Evolutionary conservation across 2,888 invertebrate species (phyloP).

Genomic region (Peribatodes rhomboidaria): DNA sequence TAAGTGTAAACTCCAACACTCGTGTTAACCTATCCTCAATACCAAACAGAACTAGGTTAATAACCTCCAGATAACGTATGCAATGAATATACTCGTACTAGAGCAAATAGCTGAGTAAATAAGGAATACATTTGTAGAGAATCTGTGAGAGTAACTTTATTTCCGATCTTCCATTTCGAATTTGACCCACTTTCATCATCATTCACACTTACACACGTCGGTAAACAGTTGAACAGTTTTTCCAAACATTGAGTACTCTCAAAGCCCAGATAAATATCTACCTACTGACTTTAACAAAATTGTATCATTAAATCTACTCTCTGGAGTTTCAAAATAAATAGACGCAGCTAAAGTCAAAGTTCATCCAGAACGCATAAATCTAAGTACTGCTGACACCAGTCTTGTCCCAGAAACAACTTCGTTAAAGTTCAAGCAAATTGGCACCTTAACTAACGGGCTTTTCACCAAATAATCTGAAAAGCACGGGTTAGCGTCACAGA

Average conservation of each 20-base stretch:
- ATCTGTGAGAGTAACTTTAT: conserved; percentile 38
- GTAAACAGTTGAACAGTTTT: not conserved
- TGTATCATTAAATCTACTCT: conserved; percentile 6
- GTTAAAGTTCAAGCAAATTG: conserved; percentile 50
- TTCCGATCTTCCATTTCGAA: conserved; percentile 33
- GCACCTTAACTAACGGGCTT: conserved; percentile 74
- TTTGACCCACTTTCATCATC: conserved; percentile 36
- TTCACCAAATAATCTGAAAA: conserved; percentile 76
- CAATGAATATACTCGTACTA: conserved; percentile 54
- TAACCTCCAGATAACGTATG: conserved; percentile 71
- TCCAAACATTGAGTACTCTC: not conserved
- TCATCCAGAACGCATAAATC: conserved; percentile 36
- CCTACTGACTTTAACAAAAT: not conserved
- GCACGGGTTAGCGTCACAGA: conserved; percentile 63
- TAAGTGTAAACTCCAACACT: conserved; percentile 46
- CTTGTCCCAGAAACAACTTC: conserved; percentile 45
- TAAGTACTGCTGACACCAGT: conserved; percentile 34
- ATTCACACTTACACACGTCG: conserved; percentile 3
- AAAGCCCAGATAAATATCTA: not conserved
- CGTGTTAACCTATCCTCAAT: conserved; percentile 46
- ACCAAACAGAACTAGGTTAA: conserved; percentile 72
- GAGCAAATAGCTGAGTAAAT: conserved; percentile 69
- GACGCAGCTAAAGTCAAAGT: conserved; percentile 34
- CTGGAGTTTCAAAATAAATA: conserved; percentile 12
- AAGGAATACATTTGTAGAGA: conserved; percentile 45